These are phyloP conservation scores for Propithecus coquereli DNA, from an alignment of 2,113 vertebrate species.

Conservation along the genomic window DNA sequence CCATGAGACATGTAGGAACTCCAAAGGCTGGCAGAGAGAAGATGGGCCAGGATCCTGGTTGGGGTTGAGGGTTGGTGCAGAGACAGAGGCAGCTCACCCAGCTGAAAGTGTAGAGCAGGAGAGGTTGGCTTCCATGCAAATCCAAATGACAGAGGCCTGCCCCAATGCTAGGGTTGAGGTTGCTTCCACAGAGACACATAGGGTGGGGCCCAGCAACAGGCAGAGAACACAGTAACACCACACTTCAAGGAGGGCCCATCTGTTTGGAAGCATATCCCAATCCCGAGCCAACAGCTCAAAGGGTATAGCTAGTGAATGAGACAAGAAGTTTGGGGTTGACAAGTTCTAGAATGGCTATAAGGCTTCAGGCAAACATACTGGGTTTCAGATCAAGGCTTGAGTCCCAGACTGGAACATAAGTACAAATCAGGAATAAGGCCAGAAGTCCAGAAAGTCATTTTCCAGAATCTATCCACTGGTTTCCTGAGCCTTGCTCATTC, in stretches of 20 bases:
- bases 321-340: background rate
- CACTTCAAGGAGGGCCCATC: background rate
- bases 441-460: background rate
- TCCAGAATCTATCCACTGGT: background rate
- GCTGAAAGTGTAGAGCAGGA: background rate
- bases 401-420: background rate
- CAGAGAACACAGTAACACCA: background rate
- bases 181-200: background rate
- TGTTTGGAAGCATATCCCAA: background rate
- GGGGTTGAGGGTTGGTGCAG: background rate
- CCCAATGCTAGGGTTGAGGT: background rate
- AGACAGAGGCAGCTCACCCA: background rate
- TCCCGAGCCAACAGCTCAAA: background rate
- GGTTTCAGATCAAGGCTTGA: background rate
- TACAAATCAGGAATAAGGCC: background rate
- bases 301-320: background rate
- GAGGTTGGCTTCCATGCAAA: background rate
- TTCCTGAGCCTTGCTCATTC: background rate
- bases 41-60: background rate
- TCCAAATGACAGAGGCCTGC: background rate
- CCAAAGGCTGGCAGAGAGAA: background rate
- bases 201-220: background rate
- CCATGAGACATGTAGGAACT: background rate
- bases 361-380: background rate
- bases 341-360: background rate